Evolutionary conservation across 2,113 vertebrate species (phyloP).

Genomic region (Micronycteris hirsuta): DNA sequence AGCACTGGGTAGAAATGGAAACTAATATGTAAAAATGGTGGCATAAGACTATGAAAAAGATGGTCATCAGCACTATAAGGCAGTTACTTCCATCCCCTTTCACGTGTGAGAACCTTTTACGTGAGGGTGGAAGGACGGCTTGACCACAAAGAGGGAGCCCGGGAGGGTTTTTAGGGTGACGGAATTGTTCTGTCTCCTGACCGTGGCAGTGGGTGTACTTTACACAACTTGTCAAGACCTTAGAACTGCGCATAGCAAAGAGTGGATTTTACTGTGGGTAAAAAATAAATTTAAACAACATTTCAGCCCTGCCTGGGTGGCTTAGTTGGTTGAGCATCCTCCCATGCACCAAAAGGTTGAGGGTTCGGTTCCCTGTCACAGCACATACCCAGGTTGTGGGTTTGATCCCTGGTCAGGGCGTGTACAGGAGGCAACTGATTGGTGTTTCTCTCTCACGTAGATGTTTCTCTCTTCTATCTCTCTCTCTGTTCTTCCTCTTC

Average conservation of each 20-base stretch:
- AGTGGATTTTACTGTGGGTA: not conserved
- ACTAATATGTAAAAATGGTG: not conserved
- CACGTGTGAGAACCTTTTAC: not conserved
- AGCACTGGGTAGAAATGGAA: not conserved
- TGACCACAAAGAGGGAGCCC: not conserved
- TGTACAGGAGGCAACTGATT: no score
- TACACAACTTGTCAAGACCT: not conserved
- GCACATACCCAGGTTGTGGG: no score
- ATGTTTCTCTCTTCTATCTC: no score
- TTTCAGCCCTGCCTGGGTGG: not conserved
- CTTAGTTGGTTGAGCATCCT: no score
- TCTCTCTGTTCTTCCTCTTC: no score
- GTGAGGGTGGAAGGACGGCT: not conserved
- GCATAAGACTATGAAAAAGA: not conserved
- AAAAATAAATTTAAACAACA: not conserved
- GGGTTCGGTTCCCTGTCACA: no score
- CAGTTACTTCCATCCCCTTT: not conserved
- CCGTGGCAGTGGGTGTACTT: not conserved
- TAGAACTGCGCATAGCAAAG: not conserved
- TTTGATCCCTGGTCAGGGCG: no score
- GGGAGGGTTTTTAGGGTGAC: not conserved
- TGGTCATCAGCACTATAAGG: not conserved
- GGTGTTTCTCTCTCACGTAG: no score
- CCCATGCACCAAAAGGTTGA: no score
- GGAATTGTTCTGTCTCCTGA: not conserved